These are phyloP conservation scores for Orthosia gracilis DNA, from an alignment of 2,888 invertebrate genomes.

Conservation along the genomic window DNA sequence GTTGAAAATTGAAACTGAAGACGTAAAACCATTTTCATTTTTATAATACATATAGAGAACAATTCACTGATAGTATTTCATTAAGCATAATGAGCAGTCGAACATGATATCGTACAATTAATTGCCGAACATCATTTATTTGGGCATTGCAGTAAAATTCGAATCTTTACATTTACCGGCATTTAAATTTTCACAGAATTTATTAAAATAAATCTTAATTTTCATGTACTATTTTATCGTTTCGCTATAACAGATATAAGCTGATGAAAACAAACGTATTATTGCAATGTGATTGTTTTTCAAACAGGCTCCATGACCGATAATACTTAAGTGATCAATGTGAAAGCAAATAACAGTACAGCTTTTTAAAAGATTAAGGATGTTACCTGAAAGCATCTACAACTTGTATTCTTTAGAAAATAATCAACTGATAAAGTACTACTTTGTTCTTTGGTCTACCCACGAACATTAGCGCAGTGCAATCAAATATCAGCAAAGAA, in stretches of 20 bases:
- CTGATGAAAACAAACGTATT: background rate
- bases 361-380: background rate
- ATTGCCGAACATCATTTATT: background rate
- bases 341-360: background rate
- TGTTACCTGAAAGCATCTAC: background rate
- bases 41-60: background rate
- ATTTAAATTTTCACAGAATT: conserved; percentile 6
- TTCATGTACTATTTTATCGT: background rate
- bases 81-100: background rate
- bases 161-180: background rate
- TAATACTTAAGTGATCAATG: background rate
- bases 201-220: background rate
- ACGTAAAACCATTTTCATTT: background rate
- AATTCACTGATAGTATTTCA: background rate
- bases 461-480: background rate
- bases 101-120: background rate
- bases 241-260: background rate
- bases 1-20: no score
- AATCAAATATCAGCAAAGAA: background rate
- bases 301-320: background rate
- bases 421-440: background rate
- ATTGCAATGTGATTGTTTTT: background rate
- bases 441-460: background rate
- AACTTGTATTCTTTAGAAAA: background rate
- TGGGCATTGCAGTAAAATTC: background rate